Conservation (phyloP, 2,888 invertebrate genomes). For the Brenthis ino region DNA sequence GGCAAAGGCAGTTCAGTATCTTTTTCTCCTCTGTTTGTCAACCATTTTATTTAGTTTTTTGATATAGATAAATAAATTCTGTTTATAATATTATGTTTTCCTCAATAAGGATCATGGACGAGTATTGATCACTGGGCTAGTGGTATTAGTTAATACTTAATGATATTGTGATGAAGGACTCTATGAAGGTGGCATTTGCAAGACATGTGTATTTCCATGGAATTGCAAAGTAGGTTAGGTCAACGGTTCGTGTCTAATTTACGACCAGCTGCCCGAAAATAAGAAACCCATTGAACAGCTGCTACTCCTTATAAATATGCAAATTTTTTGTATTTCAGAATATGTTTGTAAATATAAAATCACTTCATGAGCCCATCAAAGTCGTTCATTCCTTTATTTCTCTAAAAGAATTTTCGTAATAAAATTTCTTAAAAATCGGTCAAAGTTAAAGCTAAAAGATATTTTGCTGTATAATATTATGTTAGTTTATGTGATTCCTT, state of each 20-base stretch:
- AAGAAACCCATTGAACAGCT: conserved; percentile 21
- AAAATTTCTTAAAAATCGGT: no score
- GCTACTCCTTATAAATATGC: conserved; percentile 11
- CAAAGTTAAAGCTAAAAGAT: no score
- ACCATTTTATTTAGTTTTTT: no score
- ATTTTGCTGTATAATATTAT: no score
- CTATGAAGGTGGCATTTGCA: conserved; percentile 38
- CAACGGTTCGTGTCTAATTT: conserved; percentile 40
- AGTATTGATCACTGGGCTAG: background rate
- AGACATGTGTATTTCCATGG: conserved; percentile 39
- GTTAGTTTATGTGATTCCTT: no score
- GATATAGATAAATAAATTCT: no score
- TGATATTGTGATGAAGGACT: conserved; percentile 5
- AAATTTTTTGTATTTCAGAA: conserved; percentile 3
- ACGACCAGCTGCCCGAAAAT: conserved; percentile 33
- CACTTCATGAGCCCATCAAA: background rate
- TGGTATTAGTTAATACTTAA: background rate
- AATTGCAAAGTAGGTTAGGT: conserved; percentile 41
- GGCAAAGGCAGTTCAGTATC: no score
- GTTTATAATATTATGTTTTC: no score
- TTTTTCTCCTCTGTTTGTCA: no score
- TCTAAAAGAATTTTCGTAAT: no score
- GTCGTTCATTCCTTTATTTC: background rate
- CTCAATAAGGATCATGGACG: no score
- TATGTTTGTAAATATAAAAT: conserved; percentile 1